phyloP scores from a whole-genome alignment of 1,140 invertebrate genomes.

The Portunus trituberculatus region DNA sequence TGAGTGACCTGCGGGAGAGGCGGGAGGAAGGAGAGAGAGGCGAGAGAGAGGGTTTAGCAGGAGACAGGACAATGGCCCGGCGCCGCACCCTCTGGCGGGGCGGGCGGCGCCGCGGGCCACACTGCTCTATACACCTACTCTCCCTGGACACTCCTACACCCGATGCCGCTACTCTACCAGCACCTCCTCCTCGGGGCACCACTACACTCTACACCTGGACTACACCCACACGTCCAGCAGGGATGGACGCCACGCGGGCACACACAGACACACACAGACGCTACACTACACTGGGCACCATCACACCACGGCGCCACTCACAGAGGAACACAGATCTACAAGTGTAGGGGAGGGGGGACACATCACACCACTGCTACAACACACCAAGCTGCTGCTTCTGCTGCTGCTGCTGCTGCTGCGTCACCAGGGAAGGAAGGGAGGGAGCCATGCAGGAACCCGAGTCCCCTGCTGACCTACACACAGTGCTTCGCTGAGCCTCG shows the following conservation, averaged over 20 bases:
- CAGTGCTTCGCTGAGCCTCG: not conserved
- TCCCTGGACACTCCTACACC: not conserved
- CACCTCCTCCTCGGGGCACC: not conserved
- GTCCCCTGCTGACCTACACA: not conserved
- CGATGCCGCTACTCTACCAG: not conserved
- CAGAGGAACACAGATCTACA: not conserved
- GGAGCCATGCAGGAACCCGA: not conserved
- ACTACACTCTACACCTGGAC: constrained; percentile 45
- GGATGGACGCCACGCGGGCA: not conserved
- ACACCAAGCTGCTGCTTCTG: not conserved
- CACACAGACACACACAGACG: not conserved
- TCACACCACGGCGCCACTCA: not conserved
- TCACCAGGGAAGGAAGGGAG: not conserved
- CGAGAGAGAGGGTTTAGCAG: constrained; percentile 10
- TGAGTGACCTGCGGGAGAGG: constrained; percentile 39
- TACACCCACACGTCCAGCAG: not conserved
- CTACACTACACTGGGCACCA: not conserved
- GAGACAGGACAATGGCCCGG: not conserved
- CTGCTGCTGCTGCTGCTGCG: not conserved
- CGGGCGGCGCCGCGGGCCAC: not conserved
- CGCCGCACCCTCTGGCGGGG: not conserved
- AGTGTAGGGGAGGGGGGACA: not conserved
- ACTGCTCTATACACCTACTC: not conserved
- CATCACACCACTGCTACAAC: not conserved
- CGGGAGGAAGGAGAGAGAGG: not conserved